These are phyloP conservation scores for Diplodus puntazzo DNA, from an alignment of 2,797 vertebrate genomes.

Conservation along the genomic window DNA sequence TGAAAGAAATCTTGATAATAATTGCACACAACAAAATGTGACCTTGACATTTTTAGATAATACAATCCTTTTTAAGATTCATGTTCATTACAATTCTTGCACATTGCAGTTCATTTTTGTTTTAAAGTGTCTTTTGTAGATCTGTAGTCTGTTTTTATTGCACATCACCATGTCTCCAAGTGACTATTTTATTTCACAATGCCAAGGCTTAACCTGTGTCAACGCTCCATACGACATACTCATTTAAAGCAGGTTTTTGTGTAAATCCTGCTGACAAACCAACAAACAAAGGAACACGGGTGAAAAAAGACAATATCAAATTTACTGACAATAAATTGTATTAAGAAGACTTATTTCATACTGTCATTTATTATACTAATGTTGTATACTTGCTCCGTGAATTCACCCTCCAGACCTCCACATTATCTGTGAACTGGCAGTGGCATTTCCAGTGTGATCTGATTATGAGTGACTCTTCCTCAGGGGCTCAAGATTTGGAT, in stretches of 20 bases:
- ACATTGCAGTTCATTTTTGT: neutral
- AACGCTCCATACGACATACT: neutral
- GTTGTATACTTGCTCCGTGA: neutral
- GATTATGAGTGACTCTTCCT: slow-evolving; percentile 53
- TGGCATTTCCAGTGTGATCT: slow-evolving; percentile 25
- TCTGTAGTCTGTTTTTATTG: neutral
- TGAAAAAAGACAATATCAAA: neutral
- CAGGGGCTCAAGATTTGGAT: slow-evolving; percentile 98
- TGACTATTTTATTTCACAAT: neutral
- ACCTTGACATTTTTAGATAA: no score
- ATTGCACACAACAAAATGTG: neutral
- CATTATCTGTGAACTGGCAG: neutral
- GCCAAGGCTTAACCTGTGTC: neutral
- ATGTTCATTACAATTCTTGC: neutral
- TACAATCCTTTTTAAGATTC: neutral
- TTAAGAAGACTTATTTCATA: neutral
- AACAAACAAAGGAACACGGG: neutral
- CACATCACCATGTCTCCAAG: neutral
- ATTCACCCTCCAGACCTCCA: neutral
- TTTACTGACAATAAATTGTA: neutral
- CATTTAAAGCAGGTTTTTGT: neutral
- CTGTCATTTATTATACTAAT: neutral
- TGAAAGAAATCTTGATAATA: neutral
- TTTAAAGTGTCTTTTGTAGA: neutral
- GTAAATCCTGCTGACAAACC: no score